These are phyloP conservation scores for Erebia ligea DNA, from an alignment of 2,888 invertebrate genomes.

Conservation along the genomic window DNA sequence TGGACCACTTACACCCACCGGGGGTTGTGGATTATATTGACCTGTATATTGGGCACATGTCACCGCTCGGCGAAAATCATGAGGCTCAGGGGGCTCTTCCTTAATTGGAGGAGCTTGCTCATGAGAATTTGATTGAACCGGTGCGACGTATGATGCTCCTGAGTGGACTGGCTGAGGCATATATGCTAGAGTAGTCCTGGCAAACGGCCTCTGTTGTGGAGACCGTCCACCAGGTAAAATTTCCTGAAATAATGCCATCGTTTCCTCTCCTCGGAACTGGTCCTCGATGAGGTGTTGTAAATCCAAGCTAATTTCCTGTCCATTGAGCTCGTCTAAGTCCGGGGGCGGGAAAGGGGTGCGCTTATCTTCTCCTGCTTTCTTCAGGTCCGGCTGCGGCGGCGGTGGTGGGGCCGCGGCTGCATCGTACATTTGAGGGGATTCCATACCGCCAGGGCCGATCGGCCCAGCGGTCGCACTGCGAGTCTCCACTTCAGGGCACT, in stretches of 20 bases:
- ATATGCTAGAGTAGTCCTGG: slow-evolving; percentile 91
- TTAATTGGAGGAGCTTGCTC: slow-evolving; percentile 91
- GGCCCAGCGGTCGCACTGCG: slow-evolving; percentile 77
- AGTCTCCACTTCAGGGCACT: slow-evolving; percentile 81
- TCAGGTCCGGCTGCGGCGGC: slow-evolving; percentile 84
- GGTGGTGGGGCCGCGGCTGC: slow-evolving; percentile 85
- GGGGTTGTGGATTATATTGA: slow-evolving; percentile 74
- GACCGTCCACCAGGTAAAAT: slow-evolving; percentile 86
- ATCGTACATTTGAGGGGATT: slow-evolving; percentile 95
- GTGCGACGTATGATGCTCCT: slow-evolving; percentile 85
- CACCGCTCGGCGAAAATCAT: slow-evolving; percentile 88
- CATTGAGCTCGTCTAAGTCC: slow-evolving; percentile 94
- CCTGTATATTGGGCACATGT: slow-evolving; percentile 82
- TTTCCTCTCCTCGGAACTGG: slow-evolving; percentile 92
- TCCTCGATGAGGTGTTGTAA: slow-evolving; percentile 96
- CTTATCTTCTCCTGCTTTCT: slow-evolving; percentile 85
- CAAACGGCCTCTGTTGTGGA: slow-evolving; percentile 75
- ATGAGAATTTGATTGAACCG: slow-evolving; percentile 80
- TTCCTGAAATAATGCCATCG: slow-evolving; percentile 91
- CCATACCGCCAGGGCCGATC: slow-evolving; percentile 85
- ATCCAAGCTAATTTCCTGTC: slow-evolving; percentile 96
- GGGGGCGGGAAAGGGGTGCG: slow-evolving; percentile 90
- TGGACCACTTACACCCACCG: slow-evolving; percentile 71
- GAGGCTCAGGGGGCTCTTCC: slow-evolving; percentile 93
- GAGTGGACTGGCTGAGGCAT: slow-evolving; percentile 97